Evolutionary conservation across 2,797 vertebrate species (phyloP).

Genomic region (Botia almorhae): DNA sequence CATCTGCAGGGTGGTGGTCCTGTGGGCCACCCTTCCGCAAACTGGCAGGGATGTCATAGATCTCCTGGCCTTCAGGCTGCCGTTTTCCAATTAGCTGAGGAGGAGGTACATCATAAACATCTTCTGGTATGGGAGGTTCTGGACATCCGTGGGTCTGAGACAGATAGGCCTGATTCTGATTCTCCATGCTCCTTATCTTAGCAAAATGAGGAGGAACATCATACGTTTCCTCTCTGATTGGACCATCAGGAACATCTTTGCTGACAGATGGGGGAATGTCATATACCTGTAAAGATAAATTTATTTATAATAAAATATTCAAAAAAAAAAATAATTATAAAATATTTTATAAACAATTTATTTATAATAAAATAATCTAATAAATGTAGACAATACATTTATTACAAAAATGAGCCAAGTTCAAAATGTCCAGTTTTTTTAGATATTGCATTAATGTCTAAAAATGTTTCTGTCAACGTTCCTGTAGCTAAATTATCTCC

Average conservation of each 20-base stretch:
- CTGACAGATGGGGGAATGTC: slow-evolving; percentile 92
- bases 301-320: too few species aligned
- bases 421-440: too few species aligned
- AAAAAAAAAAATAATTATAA: too few species aligned
- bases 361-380: neutral
- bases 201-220: slow-evolving; percentile 91
- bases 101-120: slow-evolving; percentile 92
- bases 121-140: slow-evolving; percentile 83
- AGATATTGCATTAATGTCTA: too few species aligned
- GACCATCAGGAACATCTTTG: slow-evolving; percentile 86
- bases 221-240: slow-evolving; percentile 89
- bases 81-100: slow-evolving; percentile 77
- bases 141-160: slow-evolving; percentile 64
- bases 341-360: neutral
- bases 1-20: slow-evolving; percentile 75
- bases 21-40: slow-evolving; percentile 75
- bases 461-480: too few species aligned
- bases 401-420: too few species aligned
- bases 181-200: slow-evolving; percentile 78
- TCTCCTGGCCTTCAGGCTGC: slow-evolving; percentile 78
- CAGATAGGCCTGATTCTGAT: slow-evolving; percentile 64
- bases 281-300: slow-evolving; percentile 84
- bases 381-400: too few species aligned
- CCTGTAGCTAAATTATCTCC: too few species aligned
- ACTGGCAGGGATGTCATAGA: slow-evolving; percentile 92